Percentiles rank a stretch among this genome's conserved stretches.
These are phyloP conservation scores for Gopherus evgoodei DNA, from an alignment of 2,113 vertebrate genomes.

Conservation along the genomic window DNA sequence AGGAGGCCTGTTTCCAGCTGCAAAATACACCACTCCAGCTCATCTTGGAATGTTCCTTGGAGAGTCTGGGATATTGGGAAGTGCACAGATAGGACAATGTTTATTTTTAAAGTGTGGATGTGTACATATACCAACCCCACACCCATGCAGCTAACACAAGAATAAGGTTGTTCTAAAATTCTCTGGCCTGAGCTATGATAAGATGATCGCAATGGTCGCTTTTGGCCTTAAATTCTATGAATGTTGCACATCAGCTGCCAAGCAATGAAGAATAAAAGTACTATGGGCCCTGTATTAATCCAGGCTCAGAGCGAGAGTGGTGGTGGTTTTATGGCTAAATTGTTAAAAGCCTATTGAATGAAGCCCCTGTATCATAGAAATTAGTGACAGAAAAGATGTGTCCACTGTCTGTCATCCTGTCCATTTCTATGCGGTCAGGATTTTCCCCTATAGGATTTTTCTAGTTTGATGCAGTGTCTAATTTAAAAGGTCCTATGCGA, in stretches of 20 bases:
- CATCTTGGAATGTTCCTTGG: conserved; percentile 30
- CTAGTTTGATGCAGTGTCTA: not conserved
- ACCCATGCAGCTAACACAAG: not conserved
- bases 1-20: conserved; percentile 61
- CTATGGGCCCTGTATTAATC: rapidly evolving
- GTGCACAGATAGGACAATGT: not conserved
- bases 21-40: conserved; percentile 57
- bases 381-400: not conserved
- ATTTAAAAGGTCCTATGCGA: not conserved
- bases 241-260: not conserved
- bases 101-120: not conserved
- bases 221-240: rapidly evolving
- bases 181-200: rapidly evolving
- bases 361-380: not conserved
- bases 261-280: not conserved
- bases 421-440: not conserved
- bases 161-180: not conserved
- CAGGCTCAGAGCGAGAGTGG: not conserved
- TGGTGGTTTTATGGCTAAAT: not conserved
- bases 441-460: not conserved
- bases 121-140: not conserved
- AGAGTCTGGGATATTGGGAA: conserved; percentile 1
- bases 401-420: not conserved
- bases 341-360: not conserved
- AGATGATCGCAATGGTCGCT: rapidly evolving